A percentile compares a stretch with the other conserved stretches of the same genome.
phyloP scores from a whole-genome alignment of 2,797 vertebrate species.

The Cossypha heuglini region DNA sequence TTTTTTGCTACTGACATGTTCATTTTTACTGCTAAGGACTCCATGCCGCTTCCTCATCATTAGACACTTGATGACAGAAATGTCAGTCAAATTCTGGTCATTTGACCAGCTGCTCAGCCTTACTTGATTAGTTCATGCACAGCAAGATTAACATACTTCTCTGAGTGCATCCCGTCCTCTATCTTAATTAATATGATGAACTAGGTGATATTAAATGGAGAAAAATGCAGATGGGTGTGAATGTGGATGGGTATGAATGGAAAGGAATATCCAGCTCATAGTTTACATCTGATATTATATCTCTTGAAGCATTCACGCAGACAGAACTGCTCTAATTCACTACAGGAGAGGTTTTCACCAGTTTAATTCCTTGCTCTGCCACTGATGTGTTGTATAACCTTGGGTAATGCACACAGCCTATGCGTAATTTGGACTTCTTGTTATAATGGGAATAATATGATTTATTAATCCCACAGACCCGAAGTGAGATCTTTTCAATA shows the following conservation, averaged over 20 bases:
- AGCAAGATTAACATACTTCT: not conserved
- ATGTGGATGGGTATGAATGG: not conserved
- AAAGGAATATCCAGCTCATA: not conserved
- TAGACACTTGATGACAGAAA: not conserved
- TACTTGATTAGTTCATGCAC: not conserved
- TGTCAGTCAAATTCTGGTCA: not conserved
- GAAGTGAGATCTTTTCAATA: not conserved
- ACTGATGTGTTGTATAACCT: not conserved
- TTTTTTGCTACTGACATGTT: not conserved
- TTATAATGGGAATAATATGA: not conserved
- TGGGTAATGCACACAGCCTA: not conserved
- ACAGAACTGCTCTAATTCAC: not conserved
- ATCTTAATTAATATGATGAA: not conserved
- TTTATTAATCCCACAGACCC: conserved; percentile 6
- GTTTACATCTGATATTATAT: not conserved
- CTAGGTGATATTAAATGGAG: not conserved
- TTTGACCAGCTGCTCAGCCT: not conserved
- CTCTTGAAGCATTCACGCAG: not conserved
- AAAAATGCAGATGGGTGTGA: not conserved
- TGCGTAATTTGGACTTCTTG: not conserved
- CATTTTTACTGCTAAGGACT: not conserved
- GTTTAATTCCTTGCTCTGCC: not conserved
- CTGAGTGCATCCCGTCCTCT: not conserved
- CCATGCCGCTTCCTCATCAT: not conserved
- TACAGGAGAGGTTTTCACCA: not conserved